A percentile compares a stretch with the other conserved stretches of the same genome.
phyloP scores from a whole-genome alignment of 1,140 invertebrate genomes.

The Trissolcus basalis region DNA sequence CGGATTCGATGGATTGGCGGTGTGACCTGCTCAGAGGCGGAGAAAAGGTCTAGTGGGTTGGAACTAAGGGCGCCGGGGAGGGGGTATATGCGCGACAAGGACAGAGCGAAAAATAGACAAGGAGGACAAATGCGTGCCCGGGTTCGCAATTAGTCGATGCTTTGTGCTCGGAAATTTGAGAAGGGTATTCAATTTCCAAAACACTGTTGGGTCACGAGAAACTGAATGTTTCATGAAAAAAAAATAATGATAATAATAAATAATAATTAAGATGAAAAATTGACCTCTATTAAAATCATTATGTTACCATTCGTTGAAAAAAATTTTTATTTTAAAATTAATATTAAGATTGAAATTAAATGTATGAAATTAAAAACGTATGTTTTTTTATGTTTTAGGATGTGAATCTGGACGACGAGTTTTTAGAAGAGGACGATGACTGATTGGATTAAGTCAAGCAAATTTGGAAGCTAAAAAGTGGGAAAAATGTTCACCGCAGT shows the following conservation, averaged over 20 bases:
- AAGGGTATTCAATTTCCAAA: conserved; percentile 72
- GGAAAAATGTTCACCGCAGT: background rate
- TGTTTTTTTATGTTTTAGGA: conserved; percentile 73
- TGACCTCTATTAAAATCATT: background rate
- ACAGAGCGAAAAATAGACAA: background rate
- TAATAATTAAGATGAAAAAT: background rate
- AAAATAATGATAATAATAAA: background rate
- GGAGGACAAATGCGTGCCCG: conserved; percentile 32
- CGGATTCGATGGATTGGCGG: conserved; percentile 2
- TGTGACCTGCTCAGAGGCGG: conserved; percentile 39
- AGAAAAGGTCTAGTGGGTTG: conserved; percentile 56
- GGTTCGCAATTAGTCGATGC: conserved; percentile 57
- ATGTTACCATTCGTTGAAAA: too few relatives aligned
- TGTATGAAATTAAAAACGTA: too few relatives aligned
- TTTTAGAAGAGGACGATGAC: conserved; percentile 74
- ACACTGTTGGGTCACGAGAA: conserved; percentile 57
- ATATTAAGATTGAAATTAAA: too few relatives aligned
- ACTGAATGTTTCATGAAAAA: conserved; percentile 7
- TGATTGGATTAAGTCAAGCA: conserved; percentile 39
- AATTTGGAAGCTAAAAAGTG: conserved; percentile 6
- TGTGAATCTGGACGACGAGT: conserved; percentile 81
- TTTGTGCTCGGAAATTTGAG: conserved; percentile 67
- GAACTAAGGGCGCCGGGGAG: conserved; percentile 38
- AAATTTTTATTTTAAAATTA: too few relatives aligned
- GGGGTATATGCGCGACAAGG: conserved; percentile 3